Evolutionary conservation across 1,140 invertebrate genomes (phyloP).

Genomic region (Drosophila parabipectinata): DNA sequence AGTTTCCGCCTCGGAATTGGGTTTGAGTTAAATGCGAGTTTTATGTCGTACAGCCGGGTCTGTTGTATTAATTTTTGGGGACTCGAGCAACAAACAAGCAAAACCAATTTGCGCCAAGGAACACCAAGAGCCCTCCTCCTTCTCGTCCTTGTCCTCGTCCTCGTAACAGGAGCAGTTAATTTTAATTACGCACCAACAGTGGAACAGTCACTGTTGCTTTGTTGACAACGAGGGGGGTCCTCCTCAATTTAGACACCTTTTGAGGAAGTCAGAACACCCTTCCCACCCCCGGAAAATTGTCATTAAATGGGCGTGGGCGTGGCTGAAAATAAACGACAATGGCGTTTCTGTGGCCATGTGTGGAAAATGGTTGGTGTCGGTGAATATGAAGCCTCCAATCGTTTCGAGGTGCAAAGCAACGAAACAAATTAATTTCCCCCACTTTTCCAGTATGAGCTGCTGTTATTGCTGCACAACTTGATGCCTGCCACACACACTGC

Average conservation of each 20-base stretch:
- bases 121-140: neutral
- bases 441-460: constrained; percentile 19
- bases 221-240: constrained; percentile 62
- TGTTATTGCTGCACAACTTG: constrained; percentile 9
- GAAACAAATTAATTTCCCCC: constrained; percentile 79
- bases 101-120: constrained; percentile 71
- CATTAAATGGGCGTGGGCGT: constrained; percentile 64
- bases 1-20: constrained; percentile 31
- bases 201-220: constrained; percentile 47
- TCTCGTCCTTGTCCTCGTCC: constrained; percentile 1
- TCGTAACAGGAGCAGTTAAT: constrained; percentile 68
- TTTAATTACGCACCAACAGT: constrained; percentile 74
- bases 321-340: constrained; percentile 71
- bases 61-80: constrained; percentile 51
- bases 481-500: constrained; percentile 9
- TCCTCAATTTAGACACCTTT: constrained; percentile 76
- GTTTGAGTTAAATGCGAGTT: constrained; percentile 60
- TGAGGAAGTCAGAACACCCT: constrained; percentile 21
- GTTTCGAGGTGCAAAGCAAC: constrained; percentile 68
- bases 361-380: constrained; percentile 48
- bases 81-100: constrained; percentile 59
- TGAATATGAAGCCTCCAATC: constrained; percentile 65
- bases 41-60: constrained; percentile 42
- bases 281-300: constrained; percentile 49
- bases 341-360: constrained; percentile 57